These are phyloP conservation scores for Serrognathus titanus DNA, from an alignment of 2,888 invertebrate species.

Conservation along the genomic window DNA sequence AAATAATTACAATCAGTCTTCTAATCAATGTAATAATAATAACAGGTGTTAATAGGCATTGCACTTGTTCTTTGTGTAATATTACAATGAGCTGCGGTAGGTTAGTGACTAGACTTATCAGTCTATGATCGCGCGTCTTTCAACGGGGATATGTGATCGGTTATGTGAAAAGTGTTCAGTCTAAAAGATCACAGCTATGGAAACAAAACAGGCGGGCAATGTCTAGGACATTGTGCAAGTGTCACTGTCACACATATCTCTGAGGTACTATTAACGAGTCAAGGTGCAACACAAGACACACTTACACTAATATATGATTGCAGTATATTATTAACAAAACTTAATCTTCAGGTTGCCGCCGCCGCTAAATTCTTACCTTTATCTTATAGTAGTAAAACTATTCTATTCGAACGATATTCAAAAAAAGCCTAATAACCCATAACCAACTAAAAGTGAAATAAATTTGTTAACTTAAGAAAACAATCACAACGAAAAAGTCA, in stretches of 20 bases:
- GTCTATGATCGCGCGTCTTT: conserved; percentile 36
- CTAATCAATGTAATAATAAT: conserved; percentile 26
- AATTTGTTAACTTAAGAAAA: conserved; percentile 25
- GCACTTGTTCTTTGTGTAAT: conserved; percentile 33
- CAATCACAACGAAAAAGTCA: conserved; percentile 24
- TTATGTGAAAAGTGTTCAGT: conserved; percentile 48
- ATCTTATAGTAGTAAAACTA: conserved; percentile 31
- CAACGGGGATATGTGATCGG: conserved; percentile 35
- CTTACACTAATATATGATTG: conserved; percentile 19
- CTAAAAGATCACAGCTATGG: conserved; percentile 68
- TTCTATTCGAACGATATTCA: conserved; percentile 18
- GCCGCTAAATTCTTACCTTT: conserved; percentile 20
- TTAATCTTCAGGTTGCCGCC: conserved; percentile 15
- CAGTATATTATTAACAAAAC: conserved; percentile 18
- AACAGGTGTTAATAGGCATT: conserved; percentile 34
- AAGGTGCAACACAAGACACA: conserved; percentile 40
- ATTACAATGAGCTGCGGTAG: conserved; percentile 35
- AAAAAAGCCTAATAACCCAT: conserved; percentile 11
- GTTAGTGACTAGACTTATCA: conserved; percentile 41
- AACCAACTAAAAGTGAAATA: conserved; percentile 9
- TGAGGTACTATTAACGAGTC: conserved; percentile 33
- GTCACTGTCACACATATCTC: conserved; percentile 32
- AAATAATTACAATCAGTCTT: conserved; percentile 30
- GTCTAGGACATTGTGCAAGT: conserved; percentile 39
- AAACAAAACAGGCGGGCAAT: conserved; percentile 35